These are phyloP conservation scores for Ceratina australensis DNA, from an alignment of 1,140 invertebrate species.

Conservation along the genomic window DNA sequence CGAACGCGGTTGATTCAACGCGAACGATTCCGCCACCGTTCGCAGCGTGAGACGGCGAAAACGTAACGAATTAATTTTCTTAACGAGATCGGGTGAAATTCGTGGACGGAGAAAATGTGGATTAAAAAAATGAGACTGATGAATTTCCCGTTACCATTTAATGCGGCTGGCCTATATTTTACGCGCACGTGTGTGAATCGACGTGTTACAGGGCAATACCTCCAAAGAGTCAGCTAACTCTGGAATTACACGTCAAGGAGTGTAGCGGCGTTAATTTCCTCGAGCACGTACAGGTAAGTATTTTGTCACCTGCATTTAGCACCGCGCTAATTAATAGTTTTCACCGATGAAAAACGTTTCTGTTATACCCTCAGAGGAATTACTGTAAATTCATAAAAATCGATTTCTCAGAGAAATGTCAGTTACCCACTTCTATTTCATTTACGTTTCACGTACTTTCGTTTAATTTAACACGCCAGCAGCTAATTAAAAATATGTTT, in stretches of 20 bases:
- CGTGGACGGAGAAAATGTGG: not conserved
- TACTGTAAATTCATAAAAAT: not conserved
- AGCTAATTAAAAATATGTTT: too few relatives aligned
- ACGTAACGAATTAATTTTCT: not conserved
- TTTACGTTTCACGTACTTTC: too few relatives aligned
- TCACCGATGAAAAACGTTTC: not conserved
- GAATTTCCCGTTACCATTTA: not conserved
- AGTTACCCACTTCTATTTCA: too few relatives aligned
- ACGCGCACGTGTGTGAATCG: conserved; percentile 9
- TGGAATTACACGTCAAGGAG: conserved; percentile 87
- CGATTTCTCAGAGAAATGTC: not conserved
- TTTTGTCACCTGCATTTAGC: conserved; percentile 20
- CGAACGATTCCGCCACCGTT: not conserved
- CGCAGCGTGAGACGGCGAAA: not conserved
- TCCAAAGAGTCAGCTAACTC: conserved; percentile 85
- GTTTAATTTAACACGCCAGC: too few relatives aligned
- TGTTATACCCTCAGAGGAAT: not conserved
- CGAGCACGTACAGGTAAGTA: conserved; percentile 92
- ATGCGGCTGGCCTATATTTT: conserved; percentile 29
- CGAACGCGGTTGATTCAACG: not conserved
- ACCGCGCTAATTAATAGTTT: conserved; percentile 41
- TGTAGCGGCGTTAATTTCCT: conserved; percentile 93
- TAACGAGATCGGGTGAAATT: not conserved
- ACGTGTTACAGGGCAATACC: conserved; percentile 85
- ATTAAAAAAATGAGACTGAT: conserved; percentile 16